Evolutionary conservation across 2,113 vertebrate genomes (phyloP).

Genomic region (Camelus bactrianus): DNA sequence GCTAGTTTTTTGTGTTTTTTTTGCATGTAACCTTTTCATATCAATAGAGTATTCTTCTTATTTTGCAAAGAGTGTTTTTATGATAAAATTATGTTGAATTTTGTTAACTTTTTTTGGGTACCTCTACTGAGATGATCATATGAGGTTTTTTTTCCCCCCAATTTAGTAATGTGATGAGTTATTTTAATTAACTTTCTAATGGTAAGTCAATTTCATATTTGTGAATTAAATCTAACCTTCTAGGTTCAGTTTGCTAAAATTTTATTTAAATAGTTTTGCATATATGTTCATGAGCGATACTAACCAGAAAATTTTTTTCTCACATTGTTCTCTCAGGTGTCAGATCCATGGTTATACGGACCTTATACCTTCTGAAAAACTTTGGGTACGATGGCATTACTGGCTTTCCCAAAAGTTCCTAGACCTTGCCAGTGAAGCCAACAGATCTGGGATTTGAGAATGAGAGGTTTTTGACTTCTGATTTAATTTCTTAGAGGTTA

Average conservation of each 20-base stretch:
- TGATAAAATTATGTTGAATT: constrained; percentile 22
- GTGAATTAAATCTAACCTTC: not conserved
- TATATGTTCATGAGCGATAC: not conserved
- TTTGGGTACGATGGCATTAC: not conserved
- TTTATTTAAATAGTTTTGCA: not conserved
- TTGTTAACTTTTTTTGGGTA: constrained; percentile 29
- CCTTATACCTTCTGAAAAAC: not conserved
- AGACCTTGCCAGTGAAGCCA: not conserved
- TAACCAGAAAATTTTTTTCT: not conserved
- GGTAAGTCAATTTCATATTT: not conserved
- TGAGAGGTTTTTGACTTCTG: not conserved
- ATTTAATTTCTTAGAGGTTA: constrained; percentile 8
- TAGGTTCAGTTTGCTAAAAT: constrained; percentile 17
- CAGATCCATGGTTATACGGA: not conserved
- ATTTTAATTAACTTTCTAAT: constrained; percentile 48
- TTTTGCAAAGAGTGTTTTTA: constrained; percentile 28
- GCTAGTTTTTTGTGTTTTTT: not conserved
- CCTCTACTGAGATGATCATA: not conserved
- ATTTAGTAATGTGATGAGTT: not conserved
- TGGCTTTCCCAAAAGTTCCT: not conserved
- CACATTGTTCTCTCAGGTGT: not conserved
- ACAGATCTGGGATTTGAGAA: not conserved
- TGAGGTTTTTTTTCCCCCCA: not conserved
- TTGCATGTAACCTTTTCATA: not conserved
- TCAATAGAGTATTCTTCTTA: not conserved